These are phyloP conservation scores for Cynopterus sphinx DNA, from an alignment of 2,797 vertebrate species.

Conservation along the genomic window DNA sequence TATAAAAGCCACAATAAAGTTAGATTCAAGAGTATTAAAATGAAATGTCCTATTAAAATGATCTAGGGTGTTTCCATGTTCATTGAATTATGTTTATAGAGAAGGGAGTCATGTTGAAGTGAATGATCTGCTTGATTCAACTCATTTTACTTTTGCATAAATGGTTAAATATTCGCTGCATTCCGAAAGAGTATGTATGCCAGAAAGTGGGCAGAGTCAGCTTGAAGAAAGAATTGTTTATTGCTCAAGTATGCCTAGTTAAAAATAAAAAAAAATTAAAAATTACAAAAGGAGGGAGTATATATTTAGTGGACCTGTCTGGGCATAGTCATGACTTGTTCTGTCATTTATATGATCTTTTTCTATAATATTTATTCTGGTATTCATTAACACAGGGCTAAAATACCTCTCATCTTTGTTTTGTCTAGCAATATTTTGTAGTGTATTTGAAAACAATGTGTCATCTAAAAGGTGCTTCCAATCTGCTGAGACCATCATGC, in stretches of 20 bases:
- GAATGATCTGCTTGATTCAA: conserved; percentile 22
- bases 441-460: conserved; percentile 40
- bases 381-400: conserved; percentile 63
- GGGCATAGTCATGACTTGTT: conserved; percentile 71
- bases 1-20: conserved; percentile 42
- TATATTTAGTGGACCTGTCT: conserved; percentile 52
- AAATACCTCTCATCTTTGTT: conserved; percentile 69
- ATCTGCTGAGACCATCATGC: conserved; percentile 5
- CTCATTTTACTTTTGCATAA: conserved; percentile 38
- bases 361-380: conserved; percentile 69
- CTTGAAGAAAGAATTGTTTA: conserved; percentile 66
- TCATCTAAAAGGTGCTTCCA: conserved; percentile 60
- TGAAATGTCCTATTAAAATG: conserved; percentile 31
- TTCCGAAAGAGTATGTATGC: conserved; percentile 10
- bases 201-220: conserved; percentile 61
- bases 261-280: conserved; percentile 75
- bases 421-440: conserved; percentile 57
- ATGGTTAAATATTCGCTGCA: conserved; percentile 37
- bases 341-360: conserved; percentile 72
- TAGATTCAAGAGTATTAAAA: conserved; percentile 40
- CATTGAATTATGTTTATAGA: conserved; percentile 34
- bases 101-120: conserved; percentile 43
- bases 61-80: neutral
- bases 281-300: conserved; percentile 1
- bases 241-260: conserved; percentile 49